These are phyloP conservation scores for Orientallactaga bullata DNA, from an alignment of 2,113 vertebrate genomes.

Conservation along the genomic window DNA sequence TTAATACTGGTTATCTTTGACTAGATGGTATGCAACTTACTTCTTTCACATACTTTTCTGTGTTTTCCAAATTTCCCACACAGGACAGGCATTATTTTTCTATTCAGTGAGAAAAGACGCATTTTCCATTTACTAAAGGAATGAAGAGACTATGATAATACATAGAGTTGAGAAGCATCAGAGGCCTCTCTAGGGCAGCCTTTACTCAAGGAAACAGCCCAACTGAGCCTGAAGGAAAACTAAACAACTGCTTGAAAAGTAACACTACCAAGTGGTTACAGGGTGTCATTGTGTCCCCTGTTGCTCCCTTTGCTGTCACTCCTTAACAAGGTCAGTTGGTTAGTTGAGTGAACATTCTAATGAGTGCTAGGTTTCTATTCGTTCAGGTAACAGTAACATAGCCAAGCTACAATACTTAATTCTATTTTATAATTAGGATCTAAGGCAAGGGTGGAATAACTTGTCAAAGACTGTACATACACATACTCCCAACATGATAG, in stretches of 20 bases:
- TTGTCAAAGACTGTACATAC: not conserved
- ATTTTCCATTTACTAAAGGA: not conserved
- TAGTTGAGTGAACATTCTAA: not conserved
- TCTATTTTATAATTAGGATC: not conserved
- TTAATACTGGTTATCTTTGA: not conserved
- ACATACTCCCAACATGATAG: not conserved
- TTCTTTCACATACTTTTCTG: not conserved
- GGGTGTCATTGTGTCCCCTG: not conserved
- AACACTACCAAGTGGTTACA: not conserved
- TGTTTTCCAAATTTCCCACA: not conserved
- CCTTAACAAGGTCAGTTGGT: too few species aligned
- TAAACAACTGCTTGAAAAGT: fast-evolving
- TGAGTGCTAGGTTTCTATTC: not conserved
- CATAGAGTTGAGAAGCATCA: fast-evolving
- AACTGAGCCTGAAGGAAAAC: not conserved
- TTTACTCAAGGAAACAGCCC: too few species aligned
- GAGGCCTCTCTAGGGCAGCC: not conserved
- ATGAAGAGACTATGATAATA: not conserved
- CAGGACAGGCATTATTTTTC: not conserved
- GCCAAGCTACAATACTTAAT: not conserved
- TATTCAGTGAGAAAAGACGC: not conserved
- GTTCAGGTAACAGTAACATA: not conserved
- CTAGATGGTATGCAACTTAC: not conserved
- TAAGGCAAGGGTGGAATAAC: not conserved
- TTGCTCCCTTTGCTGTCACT: not conserved